Conservation (phyloP, 2,113 vertebrate genomes). For the Passer domesticus region DNA sequence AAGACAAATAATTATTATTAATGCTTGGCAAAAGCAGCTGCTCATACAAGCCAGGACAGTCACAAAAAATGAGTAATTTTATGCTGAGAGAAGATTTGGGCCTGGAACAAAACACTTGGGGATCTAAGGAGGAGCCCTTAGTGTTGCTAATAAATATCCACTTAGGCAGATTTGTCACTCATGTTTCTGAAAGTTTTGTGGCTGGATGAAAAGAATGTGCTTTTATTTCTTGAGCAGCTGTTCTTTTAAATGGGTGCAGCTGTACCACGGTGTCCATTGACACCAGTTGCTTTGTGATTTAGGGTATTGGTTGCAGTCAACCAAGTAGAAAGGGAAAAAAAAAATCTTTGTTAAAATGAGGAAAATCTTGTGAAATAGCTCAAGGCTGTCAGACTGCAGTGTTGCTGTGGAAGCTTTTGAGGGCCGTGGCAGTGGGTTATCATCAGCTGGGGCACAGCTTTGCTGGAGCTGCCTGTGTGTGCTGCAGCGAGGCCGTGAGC, state of each 20-base stretch:
- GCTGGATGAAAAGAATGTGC: constrained; percentile 51
- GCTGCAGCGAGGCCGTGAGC: background rate
- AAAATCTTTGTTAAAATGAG: background rate
- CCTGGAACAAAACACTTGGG: constrained; percentile 13
- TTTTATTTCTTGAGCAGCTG: constrained; percentile 68
- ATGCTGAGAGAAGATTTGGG: constrained; percentile 24
- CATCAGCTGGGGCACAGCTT: background rate
- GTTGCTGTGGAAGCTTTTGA: background rate
- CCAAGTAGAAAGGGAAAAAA: background rate
- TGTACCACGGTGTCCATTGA: constrained; percentile 61
- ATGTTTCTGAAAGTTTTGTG: constrained; percentile 57
- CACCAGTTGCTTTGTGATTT: constrained; percentile 62
- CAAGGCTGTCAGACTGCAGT: background rate
- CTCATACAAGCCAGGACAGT: background rate
- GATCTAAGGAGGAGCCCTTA: constrained; percentile 47
- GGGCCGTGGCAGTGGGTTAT: background rate
- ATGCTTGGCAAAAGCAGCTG: background rate
- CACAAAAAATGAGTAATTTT: constrained; percentile 27
- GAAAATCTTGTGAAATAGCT: background rate
- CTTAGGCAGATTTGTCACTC: constrained; percentile 62
- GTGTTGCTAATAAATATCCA: constrained; percentile 59
- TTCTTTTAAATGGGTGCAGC: constrained; percentile 68
- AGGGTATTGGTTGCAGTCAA: constrained; percentile 12
- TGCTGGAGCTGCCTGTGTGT: background rate
- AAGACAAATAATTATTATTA: background rate